Conservation (phyloP, 2,888 invertebrate species). For the Malachius bipustulatus region DNA sequence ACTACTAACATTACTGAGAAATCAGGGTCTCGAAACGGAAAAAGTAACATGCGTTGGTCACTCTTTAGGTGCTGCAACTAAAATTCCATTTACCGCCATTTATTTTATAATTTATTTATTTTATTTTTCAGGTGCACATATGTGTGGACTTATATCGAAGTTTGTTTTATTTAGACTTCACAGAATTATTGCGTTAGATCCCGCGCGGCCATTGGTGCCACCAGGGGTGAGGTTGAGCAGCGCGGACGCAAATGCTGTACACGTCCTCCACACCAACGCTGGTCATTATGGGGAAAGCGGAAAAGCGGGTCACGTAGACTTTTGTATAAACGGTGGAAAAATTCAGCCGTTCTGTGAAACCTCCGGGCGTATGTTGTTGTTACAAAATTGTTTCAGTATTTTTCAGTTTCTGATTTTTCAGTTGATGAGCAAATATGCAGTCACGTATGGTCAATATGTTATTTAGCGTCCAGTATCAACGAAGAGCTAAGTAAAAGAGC, state of each 20-base stretch:
- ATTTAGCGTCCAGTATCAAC: slow-evolving; percentile 65
- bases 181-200: slow-evolving; percentile 61
- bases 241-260: slow-evolving; percentile 65
- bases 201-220: slow-evolving; percentile 59
- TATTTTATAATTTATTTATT: neutral
- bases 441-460: slow-evolving; percentile 70
- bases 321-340: slow-evolving; percentile 69
- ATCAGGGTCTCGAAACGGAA: slow-evolving; percentile 52
- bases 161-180: slow-evolving; percentile 60
- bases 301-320: slow-evolving; percentile 62
- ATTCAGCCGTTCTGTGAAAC: slow-evolving; percentile 65
- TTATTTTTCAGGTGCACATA: slow-evolving; percentile 47
- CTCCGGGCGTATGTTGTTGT: slow-evolving; percentile 48
- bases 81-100: neutral
- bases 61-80: slow-evolving; percentile 36
- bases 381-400: neutral
- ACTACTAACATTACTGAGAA: slow-evolving; percentile 48
- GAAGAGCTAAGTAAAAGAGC: slow-evolving; percentile 43
- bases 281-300: slow-evolving; percentile 67
- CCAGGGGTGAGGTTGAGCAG: slow-evolving; percentile 45
- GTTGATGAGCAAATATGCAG: slow-evolving; percentile 61
- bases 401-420: slow-evolving; percentile 26
- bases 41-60: slow-evolving; percentile 66
- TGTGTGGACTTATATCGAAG: slow-evolving; percentile 64
- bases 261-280: slow-evolving; percentile 69